These are phyloP conservation scores for Choristoneura fumiferana DNA, from an alignment of 1,140 invertebrate species.

Conservation along the genomic window DNA sequence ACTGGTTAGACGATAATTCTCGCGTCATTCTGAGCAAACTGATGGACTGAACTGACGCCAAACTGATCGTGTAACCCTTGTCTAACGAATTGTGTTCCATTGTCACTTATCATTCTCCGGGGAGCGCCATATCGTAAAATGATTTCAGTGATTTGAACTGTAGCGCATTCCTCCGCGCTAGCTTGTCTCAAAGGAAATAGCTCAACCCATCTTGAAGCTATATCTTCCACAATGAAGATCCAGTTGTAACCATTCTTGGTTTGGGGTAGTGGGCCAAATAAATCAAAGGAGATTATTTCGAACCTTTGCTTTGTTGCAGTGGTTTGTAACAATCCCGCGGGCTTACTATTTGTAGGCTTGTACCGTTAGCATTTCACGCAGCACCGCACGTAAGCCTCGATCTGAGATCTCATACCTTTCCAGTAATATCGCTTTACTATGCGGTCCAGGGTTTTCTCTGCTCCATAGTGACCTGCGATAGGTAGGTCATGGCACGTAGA, in stretches of 20 bases:
- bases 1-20: too few relatives aligned
- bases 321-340: constrained; percentile 24
- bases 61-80: too few relatives aligned
- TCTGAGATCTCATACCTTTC: constrained; percentile 17
- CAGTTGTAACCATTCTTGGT: constrained; percentile 26
- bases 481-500: too few relatives aligned
- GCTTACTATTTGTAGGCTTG: constrained; percentile 30
- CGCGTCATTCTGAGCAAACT: too few relatives aligned
- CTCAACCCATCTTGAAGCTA: constrained; percentile 28
- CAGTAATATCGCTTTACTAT: too few relatives aligned
- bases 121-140: constrained; percentile 27
- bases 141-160: constrained; percentile 23
- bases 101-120: constrained; percentile 32
- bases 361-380: constrained; percentile 29
- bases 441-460: too few relatives aligned
- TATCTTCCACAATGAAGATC: constrained; percentile 39
- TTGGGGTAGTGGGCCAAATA: constrained; percentile 31
- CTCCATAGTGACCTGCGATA: too few relatives aligned
- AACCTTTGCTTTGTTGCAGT: constrained; percentile 22
- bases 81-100: too few relatives aligned
- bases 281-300: constrained; percentile 30
- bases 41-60: too few relatives aligned
- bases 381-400: constrained; percentile 23
- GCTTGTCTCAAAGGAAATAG: constrained; percentile 28
- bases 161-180: constrained; percentile 33